Base-by-base conservation (phyloP, 2,113 vertebrate species). In the Gnathonemus longibarbis region DNA sequence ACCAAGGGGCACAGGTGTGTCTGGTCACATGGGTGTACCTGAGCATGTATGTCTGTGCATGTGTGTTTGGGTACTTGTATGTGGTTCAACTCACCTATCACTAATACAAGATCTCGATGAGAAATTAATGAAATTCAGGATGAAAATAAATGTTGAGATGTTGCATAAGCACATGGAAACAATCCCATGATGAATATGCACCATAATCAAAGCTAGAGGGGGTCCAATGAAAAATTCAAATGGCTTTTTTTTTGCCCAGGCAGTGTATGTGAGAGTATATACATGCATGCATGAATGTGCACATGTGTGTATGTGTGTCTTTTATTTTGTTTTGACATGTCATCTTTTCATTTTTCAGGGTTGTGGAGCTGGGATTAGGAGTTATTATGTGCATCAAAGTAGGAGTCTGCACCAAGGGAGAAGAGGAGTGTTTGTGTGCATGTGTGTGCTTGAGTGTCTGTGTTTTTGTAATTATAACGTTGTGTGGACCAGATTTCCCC, bases 1-100 rank as follows among this genome's bases (percentile, higher is more conserved):
- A 94, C 95, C 94, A 92, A 77, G 94, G 91, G 91, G 91, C 91
- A 90, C 89, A 88, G 91, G 31, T 53, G 49, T 50, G 50, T 80
- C 62, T 53, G 49, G 80, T 49, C 91, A 87, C 19, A 11, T 80
- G 83, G 39, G 31, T 27, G 46, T 70, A 45, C 24, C 10, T 45
- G 83, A 70, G 88, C 35, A 45, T 58, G 70, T 89, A 39, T 77
- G 31, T 77, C 62, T 66, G 35, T 74, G 31, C 70, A 35, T 77
- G 31, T 77, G 15, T 77, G 70, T 77, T 35, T 77, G 31, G 39
- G 70, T 39, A 77, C 31, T 77, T 77, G 70, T 77, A 39, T 66
- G 53, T 56, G 53, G 53, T 56, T 21, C 19, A 56, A 56, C 53
- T 6, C 19, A 56, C 19, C 53, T 56, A 21, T 56, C 53, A 56